Base-by-base conservation (phyloP, 2,797 vertebrate species). In the Lagocephalus sceleratus region DNA sequence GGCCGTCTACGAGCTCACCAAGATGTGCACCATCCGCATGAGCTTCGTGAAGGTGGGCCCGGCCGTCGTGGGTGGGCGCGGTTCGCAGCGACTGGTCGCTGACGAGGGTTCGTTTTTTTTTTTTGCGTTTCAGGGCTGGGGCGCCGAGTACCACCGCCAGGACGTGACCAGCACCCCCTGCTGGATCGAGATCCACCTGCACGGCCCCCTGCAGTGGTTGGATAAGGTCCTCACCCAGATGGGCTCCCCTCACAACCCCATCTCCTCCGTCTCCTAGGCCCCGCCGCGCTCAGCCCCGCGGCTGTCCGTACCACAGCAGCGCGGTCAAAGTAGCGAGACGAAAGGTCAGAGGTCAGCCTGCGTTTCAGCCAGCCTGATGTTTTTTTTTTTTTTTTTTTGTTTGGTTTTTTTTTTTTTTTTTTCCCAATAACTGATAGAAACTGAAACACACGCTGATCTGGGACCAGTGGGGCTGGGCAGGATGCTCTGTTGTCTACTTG, bases 151-250 rank as follows among this genome's bases (percentile, higher is more conserved):
- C 86, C 97, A 99, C 81, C 95, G 97, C 42, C 97, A 99, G 83
- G 96, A 99, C 74, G 96, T 99, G 53, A 99, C 97, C 2, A 99
- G 97, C 90, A 99, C 97, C 72, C 96, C 97, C 60, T 98, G 97
- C 91, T 99, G 97, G 96, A 98, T 99, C 65, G 97, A 99, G 90
- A 96, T 99, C 70, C 97, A 99, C 66, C 91, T 99, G 82, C 96
- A 99, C 0, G 96, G 96, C 25, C 97, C 97, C 14, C 92, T 99
- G 75, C 96, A 99, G 84, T 99, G 97, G 97, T 83, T 99, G 90
- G 97, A 99, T 92, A 99, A 98, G 91, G 97, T 99, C 75, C 94
- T 99, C 54, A 99, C 97, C 71, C 95, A 98, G 80, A 99, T 99
- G 97, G 97, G 97, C 53, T 98, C 97, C 39, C 96, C 97, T 83